A percentile compares a stretch with the other conserved stretches of the same genome.
These are phyloP conservation scores for Perithous albicinctus DNA, from an alignment of 2,888 invertebrate genomes.

Conservation along the genomic window DNA sequence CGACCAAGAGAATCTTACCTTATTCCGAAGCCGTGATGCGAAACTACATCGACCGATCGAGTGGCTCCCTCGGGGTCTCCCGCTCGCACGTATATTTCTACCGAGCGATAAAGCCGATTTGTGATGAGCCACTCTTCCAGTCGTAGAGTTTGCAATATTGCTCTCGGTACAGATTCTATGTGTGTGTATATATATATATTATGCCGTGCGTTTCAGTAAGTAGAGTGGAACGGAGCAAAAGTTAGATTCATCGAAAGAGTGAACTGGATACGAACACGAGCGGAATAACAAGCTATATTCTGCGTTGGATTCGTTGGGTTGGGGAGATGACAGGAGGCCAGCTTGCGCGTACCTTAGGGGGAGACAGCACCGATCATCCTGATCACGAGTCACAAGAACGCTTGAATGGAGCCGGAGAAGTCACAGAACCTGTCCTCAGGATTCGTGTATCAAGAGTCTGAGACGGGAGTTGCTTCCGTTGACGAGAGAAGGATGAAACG, in stretches of 20 bases:
- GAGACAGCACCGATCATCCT: background rate
- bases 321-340: constrained; percentile 63
- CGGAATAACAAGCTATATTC: constrained; percentile 75
- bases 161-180: background rate
- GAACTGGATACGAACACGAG: constrained; percentile 70
- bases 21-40: constrained; percentile 10
- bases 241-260: constrained; percentile 38
- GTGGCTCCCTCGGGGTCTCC: constrained; percentile 11
- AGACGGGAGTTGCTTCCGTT: background rate
- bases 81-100: background rate
- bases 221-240: background rate
- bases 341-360: background rate
- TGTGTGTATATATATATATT: background rate
- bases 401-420: constrained; percentile 77
- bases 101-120: constrained; percentile 21
- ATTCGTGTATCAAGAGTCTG: constrained; percentile 34
- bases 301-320: constrained; percentile 28
- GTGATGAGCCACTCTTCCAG: constrained; percentile 2
- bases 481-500: constrained; percentile 29
- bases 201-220: constrained; percentile 5
- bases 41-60: constrained; percentile 3
- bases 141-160: constrained; percentile 3
- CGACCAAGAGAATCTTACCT: constrained; percentile 30
- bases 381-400: constrained; percentile 73
- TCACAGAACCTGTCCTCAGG: constrained; percentile 55